These are phyloP conservation scores for Mesorhabditis spiculigera DNA, from an alignment of 2,888 invertebrate species.

Conservation along the genomic window DNA sequence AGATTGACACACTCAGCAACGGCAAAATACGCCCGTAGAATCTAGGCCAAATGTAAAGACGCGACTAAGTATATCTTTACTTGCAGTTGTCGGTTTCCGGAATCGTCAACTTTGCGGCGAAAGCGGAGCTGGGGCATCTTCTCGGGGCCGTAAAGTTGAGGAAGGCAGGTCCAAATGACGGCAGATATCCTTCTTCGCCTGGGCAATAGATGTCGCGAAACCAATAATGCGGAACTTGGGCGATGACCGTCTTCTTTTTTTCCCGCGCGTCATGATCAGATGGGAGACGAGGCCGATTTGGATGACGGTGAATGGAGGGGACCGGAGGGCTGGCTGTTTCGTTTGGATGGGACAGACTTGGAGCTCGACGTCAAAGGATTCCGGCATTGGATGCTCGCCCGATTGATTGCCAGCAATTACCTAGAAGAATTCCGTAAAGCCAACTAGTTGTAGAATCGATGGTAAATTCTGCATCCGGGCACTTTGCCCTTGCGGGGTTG, in stretches of 20 bases:
- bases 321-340: conserved; percentile 43
- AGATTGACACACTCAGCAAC: conserved; percentile 38
- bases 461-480: conserved; percentile 18
- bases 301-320: conserved; percentile 47
- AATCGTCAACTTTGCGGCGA: conserved; percentile 17
- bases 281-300: conserved; percentile 35
- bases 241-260: conserved; percentile 20
- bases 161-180: conserved; percentile 45
- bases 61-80: neutral
- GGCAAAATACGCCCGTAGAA: conserved; percentile 40
- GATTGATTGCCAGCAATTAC: conserved; percentile 24
- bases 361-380: conserved; percentile 12
- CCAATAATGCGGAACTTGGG: conserved; percentile 18
- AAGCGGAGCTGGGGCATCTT: conserved; percentile 23
- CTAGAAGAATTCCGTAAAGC: conserved; percentile 11
- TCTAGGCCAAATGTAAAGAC: conserved; percentile 13
- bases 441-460: neutral
- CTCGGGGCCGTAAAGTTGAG: conserved; percentile 47
- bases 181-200: conserved; percentile 45
- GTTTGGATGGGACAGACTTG: conserved; percentile 27
- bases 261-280: conserved; percentile 27
- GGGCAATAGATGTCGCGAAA: conserved; percentile 38
- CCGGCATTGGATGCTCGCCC: conserved; percentile 25
- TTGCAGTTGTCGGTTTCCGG: conserved; percentile 26
- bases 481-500: conserved; percentile 13